phyloP scores from a whole-genome alignment of 2,888 invertebrate genomes.

The Luperina testacea region DNA sequence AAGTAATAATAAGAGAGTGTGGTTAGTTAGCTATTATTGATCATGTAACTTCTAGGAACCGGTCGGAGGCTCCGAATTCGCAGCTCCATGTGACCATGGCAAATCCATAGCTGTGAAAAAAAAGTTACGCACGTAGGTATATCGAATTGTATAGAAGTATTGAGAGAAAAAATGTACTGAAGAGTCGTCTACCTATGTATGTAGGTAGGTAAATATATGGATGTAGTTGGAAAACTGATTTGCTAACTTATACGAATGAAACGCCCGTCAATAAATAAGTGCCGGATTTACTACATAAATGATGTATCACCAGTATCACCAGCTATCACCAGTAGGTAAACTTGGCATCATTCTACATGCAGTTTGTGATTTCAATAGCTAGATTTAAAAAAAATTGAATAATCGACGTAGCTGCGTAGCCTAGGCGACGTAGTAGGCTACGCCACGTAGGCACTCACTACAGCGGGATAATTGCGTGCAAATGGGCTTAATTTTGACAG shows the following conservation, averaged over 20 bases:
- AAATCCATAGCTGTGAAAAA: slow-evolving; percentile 24
- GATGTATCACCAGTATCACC: too few species aligned
- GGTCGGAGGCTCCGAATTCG: slow-evolving; percentile 36
- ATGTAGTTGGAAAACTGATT: background rate
- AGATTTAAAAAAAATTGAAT: background rate
- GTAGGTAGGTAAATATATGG: background rate
- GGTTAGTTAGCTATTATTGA: slow-evolving; percentile 19
- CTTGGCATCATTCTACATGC: background rate
- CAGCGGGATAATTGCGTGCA: too few species aligned
- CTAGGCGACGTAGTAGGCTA: background rate
- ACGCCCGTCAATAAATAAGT: background rate
- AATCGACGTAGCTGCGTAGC: slow-evolving; percentile 6
- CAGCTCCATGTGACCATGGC: slow-evolving; percentile 22
- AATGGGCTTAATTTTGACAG: too few species aligned
- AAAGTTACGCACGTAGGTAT: slow-evolving; percentile 19
- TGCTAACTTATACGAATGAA: background rate
- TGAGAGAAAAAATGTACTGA: slow-evolving; percentile 8
- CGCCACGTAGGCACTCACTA: background rate
- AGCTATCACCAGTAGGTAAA: background rate
- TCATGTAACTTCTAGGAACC: slow-evolving; percentile 29
- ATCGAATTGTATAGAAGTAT: background rate
- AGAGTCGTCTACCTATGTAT: slow-evolving; percentile 2
- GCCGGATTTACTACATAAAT: background rate
- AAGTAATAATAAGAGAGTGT: slow-evolving; percentile 32
- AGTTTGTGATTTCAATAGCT: background rate